These are phyloP conservation scores for Clistopyga incitator DNA, from an alignment of 2,888 invertebrate species.

Conservation along the genomic window DNA sequence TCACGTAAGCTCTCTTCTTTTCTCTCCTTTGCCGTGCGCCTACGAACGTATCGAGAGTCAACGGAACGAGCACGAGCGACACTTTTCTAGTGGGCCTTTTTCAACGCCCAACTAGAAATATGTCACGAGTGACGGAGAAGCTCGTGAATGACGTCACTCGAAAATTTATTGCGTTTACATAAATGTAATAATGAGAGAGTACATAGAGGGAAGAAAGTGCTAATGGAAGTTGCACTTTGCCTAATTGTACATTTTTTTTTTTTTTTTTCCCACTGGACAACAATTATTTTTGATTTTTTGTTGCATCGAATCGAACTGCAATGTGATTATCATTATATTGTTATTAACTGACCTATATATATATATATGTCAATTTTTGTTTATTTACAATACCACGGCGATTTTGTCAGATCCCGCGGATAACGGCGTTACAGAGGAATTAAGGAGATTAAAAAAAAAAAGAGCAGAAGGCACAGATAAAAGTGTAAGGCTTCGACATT, in stretches of 20 bases:
- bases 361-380: background rate
- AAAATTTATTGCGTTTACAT: background rate
- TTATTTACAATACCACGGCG: background rate
- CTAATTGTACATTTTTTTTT: background rate
- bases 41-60: background rate
- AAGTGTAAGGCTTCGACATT: background rate
- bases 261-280: background rate
- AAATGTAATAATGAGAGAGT: background rate
- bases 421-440: background rate
- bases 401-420: background rate
- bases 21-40: too few relatives aligned
- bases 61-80: background rate
- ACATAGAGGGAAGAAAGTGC: background rate
- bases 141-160: background rate
- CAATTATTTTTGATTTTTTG: background rate
- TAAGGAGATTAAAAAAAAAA: constrained; percentile 9
- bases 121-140: background rate
- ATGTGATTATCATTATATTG: too few relatives aligned
- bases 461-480: background rate
- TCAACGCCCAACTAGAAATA: background rate
- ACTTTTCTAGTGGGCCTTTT: too few relatives aligned
- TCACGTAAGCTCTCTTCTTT: background rate
- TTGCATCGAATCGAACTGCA: too few relatives aligned
- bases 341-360: too few relatives aligned
- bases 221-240: background rate